Conservation (phyloP, 2,797 vertebrate species). For the Galagoides demidoff region DNA sequence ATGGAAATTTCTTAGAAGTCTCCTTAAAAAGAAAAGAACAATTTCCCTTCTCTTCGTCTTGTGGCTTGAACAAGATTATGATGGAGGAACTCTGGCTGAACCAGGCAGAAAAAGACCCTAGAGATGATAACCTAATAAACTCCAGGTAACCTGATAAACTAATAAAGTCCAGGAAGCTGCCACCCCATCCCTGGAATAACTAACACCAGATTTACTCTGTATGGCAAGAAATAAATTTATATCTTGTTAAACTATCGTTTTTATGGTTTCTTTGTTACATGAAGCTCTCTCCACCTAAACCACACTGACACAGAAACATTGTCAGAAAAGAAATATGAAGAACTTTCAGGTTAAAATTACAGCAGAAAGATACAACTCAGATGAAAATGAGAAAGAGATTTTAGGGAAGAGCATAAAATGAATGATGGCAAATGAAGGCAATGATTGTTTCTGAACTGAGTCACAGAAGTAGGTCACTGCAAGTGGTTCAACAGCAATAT, state of each 20-base stretch:
- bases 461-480: not conserved
- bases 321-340: not conserved
- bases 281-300: not conserved
- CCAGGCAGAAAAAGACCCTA: not conserved
- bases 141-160: not conserved
- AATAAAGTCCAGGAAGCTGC: not conserved
- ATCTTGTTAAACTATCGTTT: not conserved
- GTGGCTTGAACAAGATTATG: not conserved
- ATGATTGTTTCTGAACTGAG: not conserved
- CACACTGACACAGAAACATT: not conserved
- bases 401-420: not conserved
- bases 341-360: not conserved
- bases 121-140: not conserved
- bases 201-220: not conserved
- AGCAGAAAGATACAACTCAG: constrained; percentile 2
- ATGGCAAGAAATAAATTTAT: not conserved
- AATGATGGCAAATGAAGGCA: not conserved
- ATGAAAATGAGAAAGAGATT: not conserved
- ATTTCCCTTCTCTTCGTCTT: not conserved
- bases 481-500: not conserved
- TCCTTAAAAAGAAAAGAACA: constrained; percentile 12
- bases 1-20: not conserved
- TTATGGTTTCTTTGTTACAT: not conserved
- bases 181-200: not conserved
- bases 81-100: not conserved